Conservation (phyloP, 1,140 invertebrate genomes). For the Atopsyche davidsoni region DNA sequence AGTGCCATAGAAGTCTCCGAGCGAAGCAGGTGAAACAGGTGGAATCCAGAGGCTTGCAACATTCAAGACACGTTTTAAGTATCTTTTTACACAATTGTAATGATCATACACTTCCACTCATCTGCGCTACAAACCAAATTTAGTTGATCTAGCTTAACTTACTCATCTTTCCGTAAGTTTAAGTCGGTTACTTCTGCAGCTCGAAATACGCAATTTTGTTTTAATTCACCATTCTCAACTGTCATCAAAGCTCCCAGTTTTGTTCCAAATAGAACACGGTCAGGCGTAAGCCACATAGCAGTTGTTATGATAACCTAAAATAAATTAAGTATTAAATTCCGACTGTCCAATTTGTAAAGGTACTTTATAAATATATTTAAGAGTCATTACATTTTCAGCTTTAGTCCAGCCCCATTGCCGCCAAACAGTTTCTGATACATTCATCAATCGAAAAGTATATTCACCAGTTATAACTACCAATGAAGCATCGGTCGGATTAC, state of each 20-base stretch:
- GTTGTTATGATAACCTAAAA: constrained; percentile 51
- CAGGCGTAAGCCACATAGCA: constrained; percentile 66
- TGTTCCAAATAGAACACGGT: constrained; percentile 70
- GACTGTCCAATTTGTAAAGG: background rate
- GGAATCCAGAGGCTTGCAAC: too few species aligned
- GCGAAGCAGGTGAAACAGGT: too few species aligned
- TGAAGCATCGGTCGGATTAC: constrained; percentile 70
- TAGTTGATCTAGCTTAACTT: too few species aligned
- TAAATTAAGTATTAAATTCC: background rate
- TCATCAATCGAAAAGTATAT: constrained; percentile 68
- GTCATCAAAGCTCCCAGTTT: constrained; percentile 64
- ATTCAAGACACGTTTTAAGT: too few species aligned
- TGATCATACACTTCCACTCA: constrained; percentile 32
- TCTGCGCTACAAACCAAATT: too few species aligned
- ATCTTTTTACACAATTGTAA: too few species aligned
- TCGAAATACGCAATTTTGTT: constrained; percentile 50
- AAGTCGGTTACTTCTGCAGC: constrained; percentile 50
- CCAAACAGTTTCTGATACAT: constrained; percentile 72
- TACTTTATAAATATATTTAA: background rate
- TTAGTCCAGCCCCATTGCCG: constrained; percentile 78
- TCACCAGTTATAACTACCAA: constrained; percentile 68
- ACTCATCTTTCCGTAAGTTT: constrained; percentile 46
- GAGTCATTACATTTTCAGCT: constrained; percentile 63
- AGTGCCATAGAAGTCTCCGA: too few species aligned
- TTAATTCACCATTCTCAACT: constrained; percentile 74